These are phyloP conservation scores for Oligia strigilis DNA, from an alignment of 2,888 invertebrate genomes.

Conservation along the genomic window DNA sequence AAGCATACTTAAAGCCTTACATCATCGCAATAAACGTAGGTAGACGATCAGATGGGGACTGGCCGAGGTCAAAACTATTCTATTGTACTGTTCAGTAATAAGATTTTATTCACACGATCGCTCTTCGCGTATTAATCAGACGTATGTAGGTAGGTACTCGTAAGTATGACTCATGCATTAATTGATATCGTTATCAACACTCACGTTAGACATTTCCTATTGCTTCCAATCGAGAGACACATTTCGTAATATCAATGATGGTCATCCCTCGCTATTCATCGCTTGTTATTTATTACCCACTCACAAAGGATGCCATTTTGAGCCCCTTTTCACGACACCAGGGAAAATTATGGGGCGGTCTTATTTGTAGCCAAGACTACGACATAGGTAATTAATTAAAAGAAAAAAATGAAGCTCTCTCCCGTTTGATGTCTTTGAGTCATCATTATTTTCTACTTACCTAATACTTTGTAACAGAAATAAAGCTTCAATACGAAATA, in stretches of 20 bases:
- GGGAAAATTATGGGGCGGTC: constrained; percentile 18
- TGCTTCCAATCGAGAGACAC: constrained; percentile 10
- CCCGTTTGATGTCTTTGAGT: constrained; percentile 27
- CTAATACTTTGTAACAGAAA: constrained; percentile 22
- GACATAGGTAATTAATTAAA: constrained; percentile 30
- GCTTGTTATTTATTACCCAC: constrained; percentile 11
- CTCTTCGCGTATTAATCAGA: constrained; percentile 58
- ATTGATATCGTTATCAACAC: constrained; percentile 54
- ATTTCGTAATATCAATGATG: constrained; percentile 22
- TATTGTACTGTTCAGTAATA: constrained; percentile 78
- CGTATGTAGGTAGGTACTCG: not conserved
- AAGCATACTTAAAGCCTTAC: constrained; percentile 61
- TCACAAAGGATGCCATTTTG: constrained; percentile 17
- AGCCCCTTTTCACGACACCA: constrained; percentile 22
- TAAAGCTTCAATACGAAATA: constrained; percentile 34
- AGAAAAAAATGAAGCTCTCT: constrained; percentile 31
- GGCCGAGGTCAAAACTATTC: constrained; percentile 86
- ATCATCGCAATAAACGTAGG: constrained; percentile 68
- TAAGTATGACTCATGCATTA: constrained; percentile 64
- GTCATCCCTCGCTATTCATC: not conserved
- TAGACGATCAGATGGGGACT: constrained; percentile 70
- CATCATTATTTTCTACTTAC: constrained; percentile 30
- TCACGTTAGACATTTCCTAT: constrained; percentile 39
- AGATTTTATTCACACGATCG: constrained; percentile 74
- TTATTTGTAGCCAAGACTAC: constrained; percentile 10